Percentiles rank a stretch among this genome's conserved stretches.
phyloP scores from a whole-genome alignment of 2,888 invertebrate genomes.

The Papilio elwesi region DNA sequence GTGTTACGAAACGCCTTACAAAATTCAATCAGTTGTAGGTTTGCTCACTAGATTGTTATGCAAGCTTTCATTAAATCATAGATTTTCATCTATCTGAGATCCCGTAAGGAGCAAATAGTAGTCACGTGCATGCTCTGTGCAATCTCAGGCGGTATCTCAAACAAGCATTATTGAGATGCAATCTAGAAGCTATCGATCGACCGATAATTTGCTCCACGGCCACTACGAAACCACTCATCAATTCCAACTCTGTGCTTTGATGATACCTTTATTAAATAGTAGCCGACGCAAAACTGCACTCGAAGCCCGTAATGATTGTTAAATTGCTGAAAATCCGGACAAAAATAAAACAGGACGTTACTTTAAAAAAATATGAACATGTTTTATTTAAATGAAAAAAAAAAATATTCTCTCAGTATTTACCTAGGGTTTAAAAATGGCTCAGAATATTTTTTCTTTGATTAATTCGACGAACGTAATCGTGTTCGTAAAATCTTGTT shows the following conservation, averaged over 20 bases:
- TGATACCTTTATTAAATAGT: conserved; percentile 82
- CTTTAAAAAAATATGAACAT: too few relatives aligned
- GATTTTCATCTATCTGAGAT: conserved; percentile 45
- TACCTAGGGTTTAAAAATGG: too few relatives aligned
- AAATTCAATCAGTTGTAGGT: conserved; percentile 18
- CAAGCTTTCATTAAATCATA: conserved; percentile 21
- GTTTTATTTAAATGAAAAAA: too few relatives aligned
- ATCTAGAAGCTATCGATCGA: conserved; percentile 80
- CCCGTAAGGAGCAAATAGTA: conserved; percentile 71
- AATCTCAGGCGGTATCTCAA: conserved; percentile 73
- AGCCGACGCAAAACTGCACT: conserved; percentile 53
- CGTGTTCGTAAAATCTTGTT: too few relatives aligned
- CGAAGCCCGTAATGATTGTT: conserved; percentile 13
- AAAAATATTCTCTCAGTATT: too few relatives aligned
- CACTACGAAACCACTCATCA: conserved; percentile 77
- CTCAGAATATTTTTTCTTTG: too few relatives aligned
- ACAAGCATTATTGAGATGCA: conserved; percentile 81
- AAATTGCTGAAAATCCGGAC: conserved; percentile 2
- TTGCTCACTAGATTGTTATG: conserved; percentile 1
- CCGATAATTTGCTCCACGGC: conserved; percentile 79
- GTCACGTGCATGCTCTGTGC: conserved; percentile 64
- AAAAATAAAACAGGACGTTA: not conserved
- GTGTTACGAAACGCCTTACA: not conserved
- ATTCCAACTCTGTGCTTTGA: conserved; percentile 69
- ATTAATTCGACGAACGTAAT: too few relatives aligned